Evolutionary conservation across 2,113 vertebrate genomes (phyloP).

Genomic region (Colossoma macropomum): DNA sequence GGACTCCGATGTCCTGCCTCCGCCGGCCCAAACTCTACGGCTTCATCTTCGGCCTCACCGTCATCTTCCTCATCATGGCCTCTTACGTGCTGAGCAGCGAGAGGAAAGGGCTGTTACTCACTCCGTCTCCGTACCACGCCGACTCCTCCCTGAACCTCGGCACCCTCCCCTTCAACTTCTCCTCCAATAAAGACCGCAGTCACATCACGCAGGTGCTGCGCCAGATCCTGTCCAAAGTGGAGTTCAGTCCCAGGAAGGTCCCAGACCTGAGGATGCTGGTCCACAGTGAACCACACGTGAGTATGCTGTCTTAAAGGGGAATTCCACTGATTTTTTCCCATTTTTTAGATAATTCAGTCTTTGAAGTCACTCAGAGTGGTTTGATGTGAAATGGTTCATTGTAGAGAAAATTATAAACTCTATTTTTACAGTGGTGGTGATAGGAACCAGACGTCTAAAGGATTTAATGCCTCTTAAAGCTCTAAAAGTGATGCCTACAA

Average conservation of each 20-base stretch:
- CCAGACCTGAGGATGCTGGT: constrained; percentile 82
- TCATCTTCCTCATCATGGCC: constrained; percentile 88
- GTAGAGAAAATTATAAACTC: too few species aligned
- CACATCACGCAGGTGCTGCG: constrained; percentile 84
- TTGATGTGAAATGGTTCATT: too few species aligned
- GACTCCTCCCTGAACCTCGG: constrained; percentile 78
- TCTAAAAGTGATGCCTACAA: too few species aligned
- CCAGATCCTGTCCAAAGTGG: constrained; percentile 84
- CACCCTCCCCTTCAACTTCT: constrained; percentile 81
- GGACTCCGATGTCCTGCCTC: constrained; percentile 73
- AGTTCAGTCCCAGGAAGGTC: constrained; percentile 80
- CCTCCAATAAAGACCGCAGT: constrained; percentile 80
- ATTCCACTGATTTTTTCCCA: too few species aligned
- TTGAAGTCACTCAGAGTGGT: too few species aligned
- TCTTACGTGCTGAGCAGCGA: constrained; percentile 90
- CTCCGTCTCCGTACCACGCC: constrained; percentile 85
- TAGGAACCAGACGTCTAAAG: too few species aligned
- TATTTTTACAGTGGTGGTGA: too few species aligned
- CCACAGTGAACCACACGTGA: constrained; percentile 88
- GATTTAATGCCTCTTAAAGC: too few species aligned
- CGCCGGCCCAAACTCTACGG: constrained; percentile 85
- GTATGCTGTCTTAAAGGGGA: constrained; percentile 59
- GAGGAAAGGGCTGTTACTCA: constrained; percentile 83
- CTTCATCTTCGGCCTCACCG: constrained; percentile 83
- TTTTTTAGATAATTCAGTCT: too few species aligned